These are phyloP conservation scores for Alitta virens DNA, from an alignment of 2,888 invertebrate genomes.

Conservation along the genomic window DNA sequence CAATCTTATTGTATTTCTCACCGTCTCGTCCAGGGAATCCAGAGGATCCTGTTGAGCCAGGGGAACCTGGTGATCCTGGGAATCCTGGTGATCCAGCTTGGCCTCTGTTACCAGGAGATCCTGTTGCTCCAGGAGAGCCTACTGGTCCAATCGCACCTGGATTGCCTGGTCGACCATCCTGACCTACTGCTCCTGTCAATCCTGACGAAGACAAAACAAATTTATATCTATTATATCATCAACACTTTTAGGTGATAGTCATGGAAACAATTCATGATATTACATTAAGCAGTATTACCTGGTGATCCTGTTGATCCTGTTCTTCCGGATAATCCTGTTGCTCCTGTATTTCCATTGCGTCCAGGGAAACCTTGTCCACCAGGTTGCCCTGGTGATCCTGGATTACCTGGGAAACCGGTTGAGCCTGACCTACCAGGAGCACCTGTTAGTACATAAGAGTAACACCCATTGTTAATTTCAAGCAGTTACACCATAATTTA, in stretches of 20 bases:
- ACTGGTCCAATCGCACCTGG: conserved; percentile 8
- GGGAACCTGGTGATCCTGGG: neutral
- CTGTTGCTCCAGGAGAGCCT: conserved; percentile 17
- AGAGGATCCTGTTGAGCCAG: neutral
- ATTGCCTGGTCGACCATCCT: conserved; percentile 17
- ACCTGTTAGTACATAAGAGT: neutral
- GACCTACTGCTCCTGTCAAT: conserved; percentile 9
- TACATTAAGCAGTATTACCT: neutral
- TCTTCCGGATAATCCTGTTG: neutral
- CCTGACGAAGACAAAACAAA: neutral
- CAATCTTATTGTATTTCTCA: no score
- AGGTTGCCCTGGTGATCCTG: neutral
- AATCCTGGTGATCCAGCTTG: conserved; percentile 11
- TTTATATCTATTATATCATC: neutral
- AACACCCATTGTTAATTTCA: no score
- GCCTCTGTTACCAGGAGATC: conserved; percentile 16
- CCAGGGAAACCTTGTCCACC: neutral
- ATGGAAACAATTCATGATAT: no score
- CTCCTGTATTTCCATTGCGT: neutral
- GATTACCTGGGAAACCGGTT: conserved; percentile 59
- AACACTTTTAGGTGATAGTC: no score
- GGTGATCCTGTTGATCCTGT: neutral
- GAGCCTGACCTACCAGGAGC: conserved; percentile 67
- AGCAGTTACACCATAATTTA: no score
- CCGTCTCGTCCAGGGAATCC: neutral